Conservation (phyloP, 2,888 invertebrate species). For the Buathra laborator region DNA sequence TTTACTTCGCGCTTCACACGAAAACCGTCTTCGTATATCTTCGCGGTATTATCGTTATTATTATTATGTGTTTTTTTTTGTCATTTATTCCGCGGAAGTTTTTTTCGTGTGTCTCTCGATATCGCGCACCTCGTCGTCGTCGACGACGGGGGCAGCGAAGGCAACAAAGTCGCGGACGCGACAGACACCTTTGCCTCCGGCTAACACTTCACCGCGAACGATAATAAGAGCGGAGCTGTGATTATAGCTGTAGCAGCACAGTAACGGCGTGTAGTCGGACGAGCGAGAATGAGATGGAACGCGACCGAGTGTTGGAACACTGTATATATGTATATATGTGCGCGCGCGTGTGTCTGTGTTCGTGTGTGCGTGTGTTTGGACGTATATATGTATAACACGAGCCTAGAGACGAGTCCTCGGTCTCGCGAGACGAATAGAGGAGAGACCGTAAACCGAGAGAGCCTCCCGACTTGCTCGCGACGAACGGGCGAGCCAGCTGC, state of each 20-base stretch:
- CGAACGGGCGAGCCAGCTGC: slow-evolving; percentile 78
- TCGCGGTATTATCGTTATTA: neutral
- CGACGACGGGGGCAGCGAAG: slow-evolving; percentile 42
- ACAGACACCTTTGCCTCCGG: slow-evolving; percentile 48
- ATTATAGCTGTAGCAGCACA: neutral
- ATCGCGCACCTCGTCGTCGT: slow-evolving; percentile 54
- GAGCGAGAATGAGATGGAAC: neutral
- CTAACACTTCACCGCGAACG: neutral
- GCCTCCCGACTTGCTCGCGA: slow-evolving; percentile 69
- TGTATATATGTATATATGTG: neutral
- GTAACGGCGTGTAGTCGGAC: neutral
- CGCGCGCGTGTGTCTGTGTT: neutral
- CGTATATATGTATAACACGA: slow-evolving; percentile 32
- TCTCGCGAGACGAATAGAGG: slow-evolving; percentile 45
- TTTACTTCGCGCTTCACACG: no score
- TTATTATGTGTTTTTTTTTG: neutral
- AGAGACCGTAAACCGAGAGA: slow-evolving; percentile 59
- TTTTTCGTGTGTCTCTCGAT: slow-evolving; percentile 9
- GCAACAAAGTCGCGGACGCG: slow-evolving; percentile 37
- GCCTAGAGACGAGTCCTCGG: slow-evolving; percentile 33
- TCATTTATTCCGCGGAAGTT: neutral
- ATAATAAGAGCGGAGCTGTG: neutral
- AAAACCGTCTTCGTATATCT: no score
- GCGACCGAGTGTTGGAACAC: neutral
- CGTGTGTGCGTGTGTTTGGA: neutral